phyloP scores from a whole-genome alignment of 92 coral and sea anemone genomes.

The Umimayanthus chanpuru region DNA sequence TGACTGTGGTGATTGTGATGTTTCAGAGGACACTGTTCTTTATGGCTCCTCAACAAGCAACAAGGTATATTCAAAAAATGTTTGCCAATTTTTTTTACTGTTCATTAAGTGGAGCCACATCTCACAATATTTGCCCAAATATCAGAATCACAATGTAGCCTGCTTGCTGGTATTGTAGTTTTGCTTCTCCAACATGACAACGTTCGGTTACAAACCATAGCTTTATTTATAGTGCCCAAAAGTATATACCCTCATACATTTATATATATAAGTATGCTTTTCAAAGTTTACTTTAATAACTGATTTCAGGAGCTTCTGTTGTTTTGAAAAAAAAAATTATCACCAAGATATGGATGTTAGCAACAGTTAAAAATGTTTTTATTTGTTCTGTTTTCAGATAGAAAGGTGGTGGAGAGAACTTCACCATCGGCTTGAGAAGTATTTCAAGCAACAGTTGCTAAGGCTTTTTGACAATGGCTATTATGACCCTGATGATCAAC shows the following conservation, averaged over 20 bases:
- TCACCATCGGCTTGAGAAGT: slow-evolving; percentile 12
- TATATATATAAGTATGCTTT: neutral
- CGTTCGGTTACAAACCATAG: neutral
- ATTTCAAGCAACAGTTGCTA: slow-evolving; percentile 12
- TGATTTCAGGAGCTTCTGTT: neutral
- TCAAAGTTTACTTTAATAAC: neutral
- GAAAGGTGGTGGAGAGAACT: slow-evolving; percentile 29
- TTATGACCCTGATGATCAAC: slow-evolving; percentile 9
- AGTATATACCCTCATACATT: neutral
- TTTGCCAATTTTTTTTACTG: no score
- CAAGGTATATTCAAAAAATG: no score
- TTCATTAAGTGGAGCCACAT: neutral
- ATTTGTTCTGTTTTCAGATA: slow-evolving; percentile 6
- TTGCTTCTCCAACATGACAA: neutral
- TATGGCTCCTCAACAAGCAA: slow-evolving; percentile 56
- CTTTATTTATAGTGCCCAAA: neutral
- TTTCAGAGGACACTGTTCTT: slow-evolving; percentile 24
- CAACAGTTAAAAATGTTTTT: neutral
- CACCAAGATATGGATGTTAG: neutral
- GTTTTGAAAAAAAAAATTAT: neutral
- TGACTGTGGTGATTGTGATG: slow-evolving; percentile 9
- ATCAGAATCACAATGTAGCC: neutral
- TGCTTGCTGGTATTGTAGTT: neutral
- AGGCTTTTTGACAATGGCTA: slow-evolving; percentile 11
- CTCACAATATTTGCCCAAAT: neutral